These are phyloP conservation scores for Columba janthina DNA, from an alignment of 2,113 vertebrate genomes.

Conservation along the genomic window DNA sequence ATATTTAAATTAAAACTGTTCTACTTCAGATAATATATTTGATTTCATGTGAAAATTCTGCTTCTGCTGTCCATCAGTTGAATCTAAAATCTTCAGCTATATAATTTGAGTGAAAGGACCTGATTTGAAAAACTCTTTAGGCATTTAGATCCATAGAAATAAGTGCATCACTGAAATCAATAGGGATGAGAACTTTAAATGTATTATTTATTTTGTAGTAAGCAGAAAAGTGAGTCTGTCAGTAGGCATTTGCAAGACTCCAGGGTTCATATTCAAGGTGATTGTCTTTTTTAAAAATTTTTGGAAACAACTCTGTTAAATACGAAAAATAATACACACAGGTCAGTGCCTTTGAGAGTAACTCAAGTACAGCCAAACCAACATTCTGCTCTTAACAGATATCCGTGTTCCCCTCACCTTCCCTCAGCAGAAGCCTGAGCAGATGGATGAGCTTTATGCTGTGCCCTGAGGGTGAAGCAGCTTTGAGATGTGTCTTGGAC, in stretches of 20 bases:
- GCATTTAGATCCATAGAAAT: background rate
- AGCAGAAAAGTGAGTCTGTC: background rate
- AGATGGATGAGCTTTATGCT: background rate
- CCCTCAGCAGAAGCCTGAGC: background rate
- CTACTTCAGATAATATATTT: background rate
- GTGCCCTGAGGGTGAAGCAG: background rate
- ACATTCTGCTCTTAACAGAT: background rate
- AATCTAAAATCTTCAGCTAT: background rate
- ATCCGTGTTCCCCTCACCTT: background rate
- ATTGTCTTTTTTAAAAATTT: background rate
- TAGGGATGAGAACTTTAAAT: background rate
- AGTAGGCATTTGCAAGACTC: background rate
- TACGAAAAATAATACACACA: background rate
- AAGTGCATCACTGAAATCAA: background rate
- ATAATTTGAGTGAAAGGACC: background rate
- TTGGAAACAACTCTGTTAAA: background rate
- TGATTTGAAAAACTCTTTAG: background rate
- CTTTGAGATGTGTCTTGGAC: background rate
- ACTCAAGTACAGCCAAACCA: background rate
- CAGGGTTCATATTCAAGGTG: background rate
- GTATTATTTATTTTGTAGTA: background rate
- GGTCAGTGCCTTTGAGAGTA: background rate
- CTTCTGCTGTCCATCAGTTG: background rate
- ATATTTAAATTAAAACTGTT: background rate
- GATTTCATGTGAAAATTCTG: background rate